A percentile compares a stretch with the other conserved stretches of the same genome.
Evolutionary conservation across 2,113 vertebrate species (phyloP).

Genomic region (Trochalopteron elliotii): DNA sequence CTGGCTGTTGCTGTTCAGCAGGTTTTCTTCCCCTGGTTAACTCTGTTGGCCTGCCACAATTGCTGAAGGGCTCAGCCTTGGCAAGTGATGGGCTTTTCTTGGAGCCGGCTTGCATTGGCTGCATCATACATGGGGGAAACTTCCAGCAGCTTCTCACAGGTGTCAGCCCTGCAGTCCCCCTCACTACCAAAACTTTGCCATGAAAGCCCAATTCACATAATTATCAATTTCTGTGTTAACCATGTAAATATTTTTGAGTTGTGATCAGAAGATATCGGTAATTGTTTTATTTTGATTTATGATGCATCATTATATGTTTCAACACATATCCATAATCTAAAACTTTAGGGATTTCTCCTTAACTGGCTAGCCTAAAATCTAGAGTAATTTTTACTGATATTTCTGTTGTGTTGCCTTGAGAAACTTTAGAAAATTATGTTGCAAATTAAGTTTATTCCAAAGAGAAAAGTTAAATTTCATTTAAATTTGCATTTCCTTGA

Average conservation of each 20-base stretch:
- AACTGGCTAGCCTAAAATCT: background rate
- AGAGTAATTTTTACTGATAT: background rate
- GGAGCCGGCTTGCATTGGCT: accelerated
- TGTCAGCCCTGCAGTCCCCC: accelerated
- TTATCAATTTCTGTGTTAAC: background rate
- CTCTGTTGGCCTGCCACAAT: background rate
- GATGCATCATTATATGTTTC: background rate
- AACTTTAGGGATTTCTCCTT: background rate
- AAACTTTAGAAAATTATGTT: background rate
- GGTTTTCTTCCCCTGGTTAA: no score
- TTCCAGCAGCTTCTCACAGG: background rate
- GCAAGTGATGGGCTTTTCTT: accelerated
- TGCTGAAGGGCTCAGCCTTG: background rate
- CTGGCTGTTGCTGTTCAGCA: background rate
- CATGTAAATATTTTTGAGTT: background rate
- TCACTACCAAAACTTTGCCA: background rate
- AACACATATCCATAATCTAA: background rate
- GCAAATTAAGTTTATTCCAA: background rate
- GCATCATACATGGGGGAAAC: accelerated
- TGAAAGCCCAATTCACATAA: background rate
- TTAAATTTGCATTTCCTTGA: background rate
- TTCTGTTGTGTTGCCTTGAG: background rate
- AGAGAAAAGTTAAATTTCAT: background rate
- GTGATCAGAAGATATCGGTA: background rate
- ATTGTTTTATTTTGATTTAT: background rate